A percentile compares a stretch with the other conserved stretches of the same genome.
phyloP scores from a whole-genome alignment of 2,797 vertebrate genomes.

The Enteromius thamalakanensis region DNA sequence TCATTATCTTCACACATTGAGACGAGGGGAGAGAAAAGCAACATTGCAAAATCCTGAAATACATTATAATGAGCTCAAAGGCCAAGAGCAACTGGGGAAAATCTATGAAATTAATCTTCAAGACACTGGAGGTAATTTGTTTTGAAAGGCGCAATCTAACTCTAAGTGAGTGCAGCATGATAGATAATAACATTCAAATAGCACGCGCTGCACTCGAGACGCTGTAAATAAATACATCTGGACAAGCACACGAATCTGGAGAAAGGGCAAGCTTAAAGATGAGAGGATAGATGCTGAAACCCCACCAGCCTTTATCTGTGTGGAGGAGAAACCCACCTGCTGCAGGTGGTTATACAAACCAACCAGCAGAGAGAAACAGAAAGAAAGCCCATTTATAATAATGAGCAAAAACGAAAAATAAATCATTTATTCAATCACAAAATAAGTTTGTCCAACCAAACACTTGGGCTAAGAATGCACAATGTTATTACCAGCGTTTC shows the following conservation, averaged over 20 bases:
- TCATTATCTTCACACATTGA: background rate
- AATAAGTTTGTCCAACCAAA: background rate
- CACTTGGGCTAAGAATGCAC: background rate
- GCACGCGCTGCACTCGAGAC: background rate
- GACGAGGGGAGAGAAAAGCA: background rate
- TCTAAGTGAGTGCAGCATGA: constrained; percentile 1
- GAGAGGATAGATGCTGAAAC: constrained; percentile 7
- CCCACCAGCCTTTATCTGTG: background rate
- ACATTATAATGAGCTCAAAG: constrained; percentile 63
- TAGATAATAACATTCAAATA: constrained; percentile 13
- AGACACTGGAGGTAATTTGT: constrained; percentile 65
- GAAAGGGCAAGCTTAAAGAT: background rate
- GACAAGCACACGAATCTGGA: background rate
- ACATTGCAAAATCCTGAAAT: background rate
- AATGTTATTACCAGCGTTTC: background rate
- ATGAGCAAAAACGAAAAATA: background rate
- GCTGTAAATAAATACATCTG: background rate
- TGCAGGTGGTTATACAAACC: background rate
- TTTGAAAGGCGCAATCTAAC: constrained; percentile 63
- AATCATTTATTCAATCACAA: background rate
- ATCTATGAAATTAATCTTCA: constrained; percentile 71
- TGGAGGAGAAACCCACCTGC: constrained; percentile 19
- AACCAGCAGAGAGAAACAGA: background rate
- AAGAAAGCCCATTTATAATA: background rate
- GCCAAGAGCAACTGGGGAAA: constrained; percentile 61